A percentile compares a stretch with the other conserved stretches of the same genome.
phyloP scores from a whole-genome alignment of 2,113 vertebrate species.

The Miniopterus natalensis region DNA sequence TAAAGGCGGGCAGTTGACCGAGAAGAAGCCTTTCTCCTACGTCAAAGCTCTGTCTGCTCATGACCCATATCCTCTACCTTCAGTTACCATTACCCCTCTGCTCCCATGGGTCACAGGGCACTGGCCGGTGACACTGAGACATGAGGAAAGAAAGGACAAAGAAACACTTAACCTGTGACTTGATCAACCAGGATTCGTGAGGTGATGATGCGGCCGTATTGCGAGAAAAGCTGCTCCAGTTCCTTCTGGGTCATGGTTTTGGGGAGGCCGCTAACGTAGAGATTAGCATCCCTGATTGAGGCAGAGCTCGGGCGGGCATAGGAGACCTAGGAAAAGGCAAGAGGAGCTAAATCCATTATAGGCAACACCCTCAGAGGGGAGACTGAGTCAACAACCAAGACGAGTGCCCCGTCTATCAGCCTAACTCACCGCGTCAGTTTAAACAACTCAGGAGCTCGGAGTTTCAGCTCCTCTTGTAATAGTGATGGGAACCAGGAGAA shows the following conservation, averaged over 20 bases:
- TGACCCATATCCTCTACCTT: background rate
- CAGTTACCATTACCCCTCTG: background rate
- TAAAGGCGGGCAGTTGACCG: slow-evolving; percentile 39
- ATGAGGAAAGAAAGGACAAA: slow-evolving; percentile 63
- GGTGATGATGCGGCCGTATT: slow-evolving; percentile 99
- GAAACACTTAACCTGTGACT: slow-evolving; percentile 93
- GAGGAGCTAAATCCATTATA: slow-evolving; percentile 53
- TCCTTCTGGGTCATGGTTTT: slow-evolving; percentile 99
- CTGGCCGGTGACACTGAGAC: background rate
- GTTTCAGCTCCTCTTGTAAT: slow-evolving; percentile 41
- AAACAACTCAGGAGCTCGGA: slow-evolving; percentile 39
- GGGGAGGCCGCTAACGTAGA: slow-evolving; percentile 99
- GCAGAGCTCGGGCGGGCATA: slow-evolving; percentile 99
- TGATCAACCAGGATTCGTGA: slow-evolving; percentile 99
- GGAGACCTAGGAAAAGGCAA: slow-evolving; percentile 91
- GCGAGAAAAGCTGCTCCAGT: slow-evolving; percentile 99
- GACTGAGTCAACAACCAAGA: background rate
- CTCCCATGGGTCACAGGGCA: background rate
- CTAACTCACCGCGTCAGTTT: slow-evolving; percentile 9
- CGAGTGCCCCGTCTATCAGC: background rate
- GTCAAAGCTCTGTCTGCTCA: background rate
- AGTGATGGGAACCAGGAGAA: slow-evolving; percentile 70
- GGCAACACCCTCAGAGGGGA: slow-evolving; percentile 25
- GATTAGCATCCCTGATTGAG: slow-evolving; percentile 99
- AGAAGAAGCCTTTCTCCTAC: slow-evolving; percentile 9